A percentile compares a stretch with the other conserved stretches of the same genome.
Conservation (phyloP, 2,797 vertebrate species). For the Thamnophis elegans region DNA sequence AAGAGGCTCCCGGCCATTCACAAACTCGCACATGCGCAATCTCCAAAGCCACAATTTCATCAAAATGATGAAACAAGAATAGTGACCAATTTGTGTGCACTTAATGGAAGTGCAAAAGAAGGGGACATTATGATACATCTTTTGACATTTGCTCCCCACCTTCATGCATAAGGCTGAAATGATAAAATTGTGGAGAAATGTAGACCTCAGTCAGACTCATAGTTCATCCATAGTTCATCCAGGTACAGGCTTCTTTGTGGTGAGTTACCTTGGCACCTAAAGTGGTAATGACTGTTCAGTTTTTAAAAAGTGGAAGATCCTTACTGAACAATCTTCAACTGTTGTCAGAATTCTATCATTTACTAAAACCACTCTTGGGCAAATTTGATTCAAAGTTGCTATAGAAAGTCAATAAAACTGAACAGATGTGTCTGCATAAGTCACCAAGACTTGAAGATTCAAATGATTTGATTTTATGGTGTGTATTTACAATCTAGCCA, state of each 20-base stretch:
- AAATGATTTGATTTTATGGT: background rate
- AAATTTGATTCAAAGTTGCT: background rate
- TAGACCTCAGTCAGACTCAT: background rate
- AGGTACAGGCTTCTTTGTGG: background rate
- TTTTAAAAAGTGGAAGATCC: background rate
- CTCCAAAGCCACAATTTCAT: background rate
- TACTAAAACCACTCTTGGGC: background rate
- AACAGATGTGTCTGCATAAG: background rate
- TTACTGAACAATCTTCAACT: background rate
- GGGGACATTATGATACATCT: background rate
- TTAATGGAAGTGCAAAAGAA: background rate
- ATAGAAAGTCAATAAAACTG: background rate
- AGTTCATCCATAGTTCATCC: background rate
- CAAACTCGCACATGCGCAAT: too few species aligned
- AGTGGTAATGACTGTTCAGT: background rate
- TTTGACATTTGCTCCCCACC: background rate
- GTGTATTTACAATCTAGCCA: background rate
- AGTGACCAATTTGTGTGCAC: background rate
- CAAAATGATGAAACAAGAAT: background rate
- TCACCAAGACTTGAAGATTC: background rate
- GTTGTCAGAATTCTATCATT: background rate
- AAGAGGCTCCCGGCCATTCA: too few species aligned
- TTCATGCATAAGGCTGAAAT: background rate
- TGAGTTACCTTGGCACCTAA: background rate
- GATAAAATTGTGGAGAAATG: background rate